Base-by-base conservation (phyloP, 2,888 invertebrate genomes). In the Drosophila subquinaria region DNA sequence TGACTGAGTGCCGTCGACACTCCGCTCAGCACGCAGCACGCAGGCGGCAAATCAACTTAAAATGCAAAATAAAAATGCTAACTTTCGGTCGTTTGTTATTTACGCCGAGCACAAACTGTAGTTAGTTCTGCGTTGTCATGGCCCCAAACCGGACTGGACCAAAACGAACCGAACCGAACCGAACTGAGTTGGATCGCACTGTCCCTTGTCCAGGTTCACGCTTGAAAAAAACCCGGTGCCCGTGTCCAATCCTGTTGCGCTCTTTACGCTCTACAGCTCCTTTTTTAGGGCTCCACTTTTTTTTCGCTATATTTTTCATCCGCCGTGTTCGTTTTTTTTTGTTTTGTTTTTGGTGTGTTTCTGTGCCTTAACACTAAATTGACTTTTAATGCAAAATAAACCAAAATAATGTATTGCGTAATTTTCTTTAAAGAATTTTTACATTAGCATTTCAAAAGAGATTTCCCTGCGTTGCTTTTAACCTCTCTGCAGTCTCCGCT, bases 311-410 rank as follows among this genome's bases (percentile, higher is more conserved):
- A 67, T 23, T 23, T 23, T 23, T 23, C 23, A 23, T 23, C 23
- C 23, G 23, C 23, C 45, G 61, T 69, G 64, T 67, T 53, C 53
- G 30, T 33, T 62, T 27, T 52, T 59, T 47, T 47, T 50, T 67
- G 8, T 20, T 52, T n/a, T 51, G 62, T 13, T 45, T 61, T 33
- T 45, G 45, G 60, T 38, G 35, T 56, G 62, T 71, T 73, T 53
- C 47, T 75, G 57, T 65, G 67, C 69, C 88, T 87, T 90, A 88
- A 90, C 89, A 90, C 87, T 89, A 90, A 88, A 88, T 88, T 90
- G 89, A 90, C 90, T 90, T 88, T 88, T 88, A 88, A 88, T 88
- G 88, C 90, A 88, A 88, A 88, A 88, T 88, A 90, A 88, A 90
- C 90, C 90, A 90, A 87, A 87, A 87, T 90, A 87, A 87, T 88